A percentile compares a stretch with the other conserved stretches of the same genome.
Evolutionary conservation across 2,888 invertebrate species (phyloP).

Genomic region (Leptopilina drosophilae): DNA sequence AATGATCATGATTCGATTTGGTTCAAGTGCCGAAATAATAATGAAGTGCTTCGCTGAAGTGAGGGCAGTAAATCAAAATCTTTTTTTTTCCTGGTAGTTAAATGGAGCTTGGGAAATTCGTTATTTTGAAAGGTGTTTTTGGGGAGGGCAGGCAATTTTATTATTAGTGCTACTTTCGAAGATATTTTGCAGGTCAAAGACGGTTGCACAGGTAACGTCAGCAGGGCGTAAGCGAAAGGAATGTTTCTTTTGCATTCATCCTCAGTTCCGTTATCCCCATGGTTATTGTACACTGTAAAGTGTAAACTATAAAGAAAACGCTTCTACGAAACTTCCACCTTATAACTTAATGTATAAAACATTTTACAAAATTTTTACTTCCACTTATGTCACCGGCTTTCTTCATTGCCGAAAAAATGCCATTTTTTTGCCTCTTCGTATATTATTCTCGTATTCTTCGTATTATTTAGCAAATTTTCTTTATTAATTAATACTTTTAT

Average conservation of each 20-base stretch:
- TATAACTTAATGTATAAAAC: neutral
- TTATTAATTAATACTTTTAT: no score
- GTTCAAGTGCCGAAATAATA: no score
- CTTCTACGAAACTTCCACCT: neutral
- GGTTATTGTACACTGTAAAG: conserved; percentile 28
- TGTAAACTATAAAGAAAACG: conserved; percentile 16
- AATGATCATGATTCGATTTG: no score
- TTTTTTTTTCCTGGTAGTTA: neutral
- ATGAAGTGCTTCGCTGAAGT: no score
- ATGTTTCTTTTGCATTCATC: conserved; percentile 38
- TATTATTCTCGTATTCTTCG: no score
- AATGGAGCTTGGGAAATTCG: neutral
- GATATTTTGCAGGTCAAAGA: conserved; percentile 31
- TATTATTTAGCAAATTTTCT: no score
- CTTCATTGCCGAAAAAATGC: no score
- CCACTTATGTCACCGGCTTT: no score
- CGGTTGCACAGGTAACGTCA: conserved; percentile 20
- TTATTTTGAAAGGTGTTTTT: neutral
- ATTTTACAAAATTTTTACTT: neutral
- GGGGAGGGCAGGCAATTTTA: neutral
- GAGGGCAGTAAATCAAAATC: no score
- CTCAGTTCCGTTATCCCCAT: conserved; percentile 37
- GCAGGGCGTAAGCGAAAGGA: conserved; percentile 31
- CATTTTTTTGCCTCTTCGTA: no score
- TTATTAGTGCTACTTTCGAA: neutral